phyloP scores from a whole-genome alignment of 2,888 invertebrate species.

The Hetaerina titia region DNA sequence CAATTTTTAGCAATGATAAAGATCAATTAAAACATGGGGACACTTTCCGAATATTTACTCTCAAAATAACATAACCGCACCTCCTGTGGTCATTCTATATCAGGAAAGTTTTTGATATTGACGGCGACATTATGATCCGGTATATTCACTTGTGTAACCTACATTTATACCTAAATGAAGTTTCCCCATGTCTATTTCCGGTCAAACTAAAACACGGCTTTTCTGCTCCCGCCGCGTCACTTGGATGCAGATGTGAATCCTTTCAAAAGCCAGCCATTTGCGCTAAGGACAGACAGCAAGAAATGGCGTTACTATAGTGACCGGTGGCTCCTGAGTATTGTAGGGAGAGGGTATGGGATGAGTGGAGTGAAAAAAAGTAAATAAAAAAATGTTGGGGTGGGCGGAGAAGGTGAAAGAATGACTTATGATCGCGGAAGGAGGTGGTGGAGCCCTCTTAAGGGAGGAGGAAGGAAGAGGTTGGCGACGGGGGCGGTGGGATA shows the following conservation, averaged over 20 bases:
- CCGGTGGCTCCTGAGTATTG: conserved; percentile 58
- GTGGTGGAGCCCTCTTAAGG: conserved; percentile 42
- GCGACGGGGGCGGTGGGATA: not conserved
- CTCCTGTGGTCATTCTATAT: too few species aligned
- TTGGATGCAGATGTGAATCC: not conserved
- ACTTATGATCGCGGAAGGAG: conserved; percentile 56
- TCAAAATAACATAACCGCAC: too few species aligned
- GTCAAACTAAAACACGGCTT: not conserved
- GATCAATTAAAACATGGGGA: too few species aligned
- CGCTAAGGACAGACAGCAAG: not conserved
- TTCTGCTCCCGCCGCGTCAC: not conserved
- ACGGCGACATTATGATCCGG: too few species aligned
- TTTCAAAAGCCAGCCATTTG: not conserved
- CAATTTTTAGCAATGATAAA: too few species aligned
- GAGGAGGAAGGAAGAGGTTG: conserved; percentile 6
- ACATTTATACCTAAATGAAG: too few species aligned
- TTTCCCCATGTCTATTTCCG: too few species aligned
- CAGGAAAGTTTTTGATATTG: too few species aligned
- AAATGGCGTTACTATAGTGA: conserved; percentile 13
- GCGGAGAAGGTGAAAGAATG: conserved; percentile 43
- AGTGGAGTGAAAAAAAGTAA: not conserved
- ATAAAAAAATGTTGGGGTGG: not conserved
- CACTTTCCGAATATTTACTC: too few species aligned
- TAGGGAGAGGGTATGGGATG: not conserved
- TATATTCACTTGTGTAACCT: too few species aligned